Evolutionary conservation across 2,797 vertebrate genomes (phyloP).

Genomic region (Sphenodon punctatus): DNA sequence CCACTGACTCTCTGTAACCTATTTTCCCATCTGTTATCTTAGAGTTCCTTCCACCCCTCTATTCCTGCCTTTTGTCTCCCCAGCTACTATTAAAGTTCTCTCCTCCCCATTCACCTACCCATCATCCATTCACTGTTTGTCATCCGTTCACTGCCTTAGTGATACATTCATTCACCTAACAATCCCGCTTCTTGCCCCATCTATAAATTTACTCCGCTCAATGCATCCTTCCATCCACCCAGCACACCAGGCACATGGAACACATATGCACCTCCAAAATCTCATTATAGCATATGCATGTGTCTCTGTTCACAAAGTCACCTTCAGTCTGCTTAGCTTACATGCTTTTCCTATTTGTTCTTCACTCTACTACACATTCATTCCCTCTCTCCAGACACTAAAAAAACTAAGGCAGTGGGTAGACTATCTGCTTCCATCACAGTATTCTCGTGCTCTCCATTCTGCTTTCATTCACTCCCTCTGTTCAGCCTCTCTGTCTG

Average conservation of each 20-base stretch:
- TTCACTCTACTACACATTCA: not conserved
- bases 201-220: not conserved
- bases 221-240: not conserved
- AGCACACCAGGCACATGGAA: not conserved
- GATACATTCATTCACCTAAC: too few relatives aligned
- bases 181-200: not conserved
- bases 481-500: not conserved
- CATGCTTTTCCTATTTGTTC: not conserved
- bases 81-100: not conserved
- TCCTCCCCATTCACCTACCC: not conserved
- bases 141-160: not conserved
- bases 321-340: not conserved
- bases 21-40: slow-evolving; percentile 25
- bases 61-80: slow-evolving; percentile 37
- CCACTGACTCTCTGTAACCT: slow-evolving; percentile 22
- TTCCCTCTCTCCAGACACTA: not conserved
- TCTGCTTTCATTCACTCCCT: not conserved
- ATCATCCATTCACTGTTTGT: not conserved
- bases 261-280: not conserved
- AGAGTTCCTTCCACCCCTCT: slow-evolving; percentile 21
- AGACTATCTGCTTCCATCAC: too few relatives aligned
- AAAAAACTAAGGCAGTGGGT: not conserved
- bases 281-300: not conserved
- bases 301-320: not conserved
- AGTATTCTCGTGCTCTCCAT: too few relatives aligned